Evolutionary conservation across 2,888 invertebrate species (phyloP), one percentile per base, ranked within the genome.

Genomic region (Sabellastarte sp.): DNA sequence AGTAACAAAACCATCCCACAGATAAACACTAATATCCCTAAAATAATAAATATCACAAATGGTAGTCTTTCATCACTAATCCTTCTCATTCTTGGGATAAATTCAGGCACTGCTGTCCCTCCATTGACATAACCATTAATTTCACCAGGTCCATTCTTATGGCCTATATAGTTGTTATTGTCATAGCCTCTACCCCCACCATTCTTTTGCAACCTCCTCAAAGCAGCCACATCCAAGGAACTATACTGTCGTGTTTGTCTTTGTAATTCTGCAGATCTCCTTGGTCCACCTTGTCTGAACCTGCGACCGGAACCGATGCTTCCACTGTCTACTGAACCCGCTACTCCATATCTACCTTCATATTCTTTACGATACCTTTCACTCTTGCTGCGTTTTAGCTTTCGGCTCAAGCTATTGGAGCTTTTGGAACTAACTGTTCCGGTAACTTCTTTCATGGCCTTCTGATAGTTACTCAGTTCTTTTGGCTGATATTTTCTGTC

Each of bases 61-160:
- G 63, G 63, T 1, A 60, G 57, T n/a, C n/a, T 60, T 26, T 63
- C 60, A 4, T 63, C 60, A 2, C 53, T 57, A 32, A 62, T 41
- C 10, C 50, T 50, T 50, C 57, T 50, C 50, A 33, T 50, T 32
- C 51, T 32, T 4, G 32, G 32, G 4, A 50, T 4, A 32, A 31
- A 32, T 20, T 60, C 60, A 24, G 41, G 1, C 32, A 26, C 50
- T 15, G 41, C 10, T 10, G 20, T 41, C 10, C 20, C 10, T 41
- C 41, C 41, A 20, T 41, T 41, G 10, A 41, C 20, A n/a, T n/a
- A n/a, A n/a, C n/a, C n/a, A n/a, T n/a, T n/a, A n/a, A n/a, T n/a
- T n/a, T n/a, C n/a, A n/a, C n/a, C n/a, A n/a, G n/a, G n/a, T 41
- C 41, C 41, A 20, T 41, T 20, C 41, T 41, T 41, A 41, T 41